Evolutionary conservation across 2,888 invertebrate species (phyloP).

Genomic region (Drosophila lutescens): DNA sequence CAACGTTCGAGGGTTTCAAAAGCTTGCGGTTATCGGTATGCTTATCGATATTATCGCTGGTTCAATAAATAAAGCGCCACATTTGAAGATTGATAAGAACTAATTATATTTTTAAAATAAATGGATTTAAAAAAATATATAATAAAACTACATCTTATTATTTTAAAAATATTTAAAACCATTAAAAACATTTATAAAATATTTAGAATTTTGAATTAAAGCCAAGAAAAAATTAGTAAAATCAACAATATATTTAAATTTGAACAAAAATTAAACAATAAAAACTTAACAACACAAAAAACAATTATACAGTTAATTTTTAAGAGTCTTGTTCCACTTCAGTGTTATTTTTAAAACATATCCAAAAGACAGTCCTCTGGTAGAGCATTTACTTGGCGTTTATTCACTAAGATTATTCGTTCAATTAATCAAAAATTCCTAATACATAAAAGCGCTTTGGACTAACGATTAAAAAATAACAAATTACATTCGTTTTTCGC

Average conservation of each 20-base stretch:
- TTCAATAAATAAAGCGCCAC: neutral
- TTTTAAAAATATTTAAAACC: no score
- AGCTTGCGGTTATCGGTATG: neutral
- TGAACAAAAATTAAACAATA: no score
- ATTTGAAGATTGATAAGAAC: neutral
- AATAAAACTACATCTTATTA: no score
- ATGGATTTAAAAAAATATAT: no score
- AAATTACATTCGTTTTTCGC: slow-evolving; percentile 49
- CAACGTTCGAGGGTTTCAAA: neutral
- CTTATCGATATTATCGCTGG: neutral
- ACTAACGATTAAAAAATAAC: slow-evolving; percentile 72
- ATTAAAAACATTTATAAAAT: no score
- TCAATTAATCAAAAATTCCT: slow-evolving; percentile 57
- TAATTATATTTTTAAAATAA: no score
- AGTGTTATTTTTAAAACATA: neutral
- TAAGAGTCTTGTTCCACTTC: neutral
- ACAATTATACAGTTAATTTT: no score
- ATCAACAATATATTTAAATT: no score
- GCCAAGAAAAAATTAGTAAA: no score
- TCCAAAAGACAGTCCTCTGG: neutral
- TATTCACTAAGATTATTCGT: slow-evolving; percentile 47
- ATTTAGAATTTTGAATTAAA: no score
- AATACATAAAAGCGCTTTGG: slow-evolving; percentile 67
- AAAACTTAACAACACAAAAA: no score
- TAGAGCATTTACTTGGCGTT: slow-evolving; percentile 44